Percentiles rank a stretch among this genome's conserved stretches.
These are phyloP conservation scores for Petrocephalus schoutedeni DNA, from an alignment of 2,797 vertebrate genomes.

Conservation along the genomic window DNA sequence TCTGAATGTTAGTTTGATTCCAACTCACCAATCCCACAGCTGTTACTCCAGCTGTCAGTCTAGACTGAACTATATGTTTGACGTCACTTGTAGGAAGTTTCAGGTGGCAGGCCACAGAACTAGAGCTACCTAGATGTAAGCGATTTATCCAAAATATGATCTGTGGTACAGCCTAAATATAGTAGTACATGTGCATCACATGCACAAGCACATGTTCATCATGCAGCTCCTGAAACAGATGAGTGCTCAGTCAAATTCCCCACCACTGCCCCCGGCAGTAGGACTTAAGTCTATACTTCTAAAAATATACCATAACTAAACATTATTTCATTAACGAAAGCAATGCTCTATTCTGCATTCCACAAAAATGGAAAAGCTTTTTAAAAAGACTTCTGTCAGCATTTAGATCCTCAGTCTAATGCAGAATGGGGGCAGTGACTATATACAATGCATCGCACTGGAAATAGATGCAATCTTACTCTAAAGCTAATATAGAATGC, in stretches of 20 bases:
- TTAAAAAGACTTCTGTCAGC: neutral
- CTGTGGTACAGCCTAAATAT: neutral
- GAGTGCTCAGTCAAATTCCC: neutral
- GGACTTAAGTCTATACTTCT: neutral
- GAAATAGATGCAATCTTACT: neutral
- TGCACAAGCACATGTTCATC: neutral
- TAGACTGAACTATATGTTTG: neutral
- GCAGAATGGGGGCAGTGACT: constrained; percentile 1
- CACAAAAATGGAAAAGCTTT: neutral
- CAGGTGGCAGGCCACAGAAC: neutral
- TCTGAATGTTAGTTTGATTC: neutral
- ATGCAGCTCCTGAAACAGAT: neutral
- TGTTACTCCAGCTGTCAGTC: neutral
- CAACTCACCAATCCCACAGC: neutral
- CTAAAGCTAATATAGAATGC: constrained; percentile 31
- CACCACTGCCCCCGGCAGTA: neutral
- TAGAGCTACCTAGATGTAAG: neutral
- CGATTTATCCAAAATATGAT: neutral
- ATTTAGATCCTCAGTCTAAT: neutral
- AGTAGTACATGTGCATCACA: neutral
- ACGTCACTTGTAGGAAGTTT: neutral
- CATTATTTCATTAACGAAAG: constrained; percentile 21
- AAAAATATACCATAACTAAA: constrained; percentile 2
- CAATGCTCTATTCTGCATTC: constrained; percentile 14
- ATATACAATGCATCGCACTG: constrained; percentile 9